phyloP scores from a whole-genome alignment of 2,888 invertebrate species.

The Biston betularia region DNA sequence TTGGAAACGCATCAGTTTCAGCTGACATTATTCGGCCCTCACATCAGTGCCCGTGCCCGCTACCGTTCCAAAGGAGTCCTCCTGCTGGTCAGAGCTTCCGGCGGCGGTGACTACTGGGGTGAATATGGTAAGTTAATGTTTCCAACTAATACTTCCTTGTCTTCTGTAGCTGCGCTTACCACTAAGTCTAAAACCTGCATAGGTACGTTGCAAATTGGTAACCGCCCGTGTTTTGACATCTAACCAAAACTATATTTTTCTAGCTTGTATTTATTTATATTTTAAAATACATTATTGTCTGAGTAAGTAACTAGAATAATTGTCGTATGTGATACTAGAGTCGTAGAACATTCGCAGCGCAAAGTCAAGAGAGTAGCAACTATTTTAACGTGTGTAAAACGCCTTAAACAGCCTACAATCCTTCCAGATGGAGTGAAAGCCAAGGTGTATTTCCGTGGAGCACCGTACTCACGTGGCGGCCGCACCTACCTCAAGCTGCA shows the following conservation, averaged over 20 bases:
- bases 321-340: too few species aligned
- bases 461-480: slow-evolving; percentile 87
- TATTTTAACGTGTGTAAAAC: not conserved
- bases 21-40: slow-evolving; percentile 92
- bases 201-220: too few species aligned
- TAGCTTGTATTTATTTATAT: too few species aligned
- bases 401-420: not conserved
- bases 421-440: slow-evolving; percentile 92
- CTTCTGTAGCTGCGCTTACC: too few species aligned
- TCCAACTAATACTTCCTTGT: not conserved
- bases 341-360: too few species aligned
- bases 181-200: too few species aligned
- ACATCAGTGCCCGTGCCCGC: slow-evolving; percentile 91
- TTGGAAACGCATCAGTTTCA: slow-evolving; percentile 93
- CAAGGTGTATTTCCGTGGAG: slow-evolving; percentile 93
- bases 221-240: too few species aligned
- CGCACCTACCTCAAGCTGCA: slow-evolving; percentile 90
- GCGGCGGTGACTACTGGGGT: slow-evolving; percentile 96
- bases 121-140: slow-evolving; percentile 89
- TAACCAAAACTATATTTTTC: too few species aligned
- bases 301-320: too few species aligned
- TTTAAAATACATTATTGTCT: too few species aligned
- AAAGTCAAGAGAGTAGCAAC: too few species aligned
- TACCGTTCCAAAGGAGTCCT: slow-evolving; percentile 93
- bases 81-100: slow-evolving; percentile 92